These are phyloP conservation scores for Actinia tenebrosa DNA, from an alignment of 64 coral and sea anemone species.

Conservation along the genomic window DNA sequence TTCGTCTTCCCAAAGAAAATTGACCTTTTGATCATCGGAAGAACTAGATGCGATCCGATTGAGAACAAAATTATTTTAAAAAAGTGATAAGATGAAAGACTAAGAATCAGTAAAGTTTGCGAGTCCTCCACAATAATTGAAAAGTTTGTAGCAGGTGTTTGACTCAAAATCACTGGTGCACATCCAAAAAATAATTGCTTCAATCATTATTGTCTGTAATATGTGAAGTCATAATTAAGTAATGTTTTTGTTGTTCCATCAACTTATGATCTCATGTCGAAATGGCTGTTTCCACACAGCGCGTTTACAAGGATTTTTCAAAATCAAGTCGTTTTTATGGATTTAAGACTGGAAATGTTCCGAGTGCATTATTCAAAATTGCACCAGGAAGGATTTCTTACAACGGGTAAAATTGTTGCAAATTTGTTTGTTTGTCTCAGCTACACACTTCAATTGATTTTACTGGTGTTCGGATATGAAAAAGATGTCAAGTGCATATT, in stretches of 20 bases:
- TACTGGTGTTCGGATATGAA: slow-evolving; percentile 4
- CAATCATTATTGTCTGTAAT: slow-evolving; percentile 71
- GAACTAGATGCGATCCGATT: too few species aligned
- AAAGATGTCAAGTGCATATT: slow-evolving; percentile 8
- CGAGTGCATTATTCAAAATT: neutral
- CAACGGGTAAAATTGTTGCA: slow-evolving; percentile 10
- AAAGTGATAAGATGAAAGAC: neutral
- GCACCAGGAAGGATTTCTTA: neutral
- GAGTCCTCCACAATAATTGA: neutral
- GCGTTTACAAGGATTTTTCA: neutral
- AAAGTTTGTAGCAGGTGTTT: slow-evolving; percentile 60
- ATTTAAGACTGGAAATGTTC: slow-evolving; percentile 4
- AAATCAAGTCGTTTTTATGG: neutral
- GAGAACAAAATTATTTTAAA: neutral
- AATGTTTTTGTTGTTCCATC: slow-evolving; percentile 62
- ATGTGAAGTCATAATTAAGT: slow-evolving; percentile 99
- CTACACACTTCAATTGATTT: slow-evolving; percentile 24
- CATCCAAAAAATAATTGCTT: slow-evolving; percentile 63
- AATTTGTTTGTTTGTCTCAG: slow-evolving; percentile 24
- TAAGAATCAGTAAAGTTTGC: neutral
- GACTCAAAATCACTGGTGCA: slow-evolving; percentile 55
- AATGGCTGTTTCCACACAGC: neutral
- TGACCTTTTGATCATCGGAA: neutral
- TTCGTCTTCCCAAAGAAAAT: neutral
- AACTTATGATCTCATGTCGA: slow-evolving; percentile 26